A percentile compares a stretch with the other conserved stretches of the same genome.
phyloP scores from a whole-genome alignment of 2,113 vertebrate genomes.

The Bos indicus region DNA sequence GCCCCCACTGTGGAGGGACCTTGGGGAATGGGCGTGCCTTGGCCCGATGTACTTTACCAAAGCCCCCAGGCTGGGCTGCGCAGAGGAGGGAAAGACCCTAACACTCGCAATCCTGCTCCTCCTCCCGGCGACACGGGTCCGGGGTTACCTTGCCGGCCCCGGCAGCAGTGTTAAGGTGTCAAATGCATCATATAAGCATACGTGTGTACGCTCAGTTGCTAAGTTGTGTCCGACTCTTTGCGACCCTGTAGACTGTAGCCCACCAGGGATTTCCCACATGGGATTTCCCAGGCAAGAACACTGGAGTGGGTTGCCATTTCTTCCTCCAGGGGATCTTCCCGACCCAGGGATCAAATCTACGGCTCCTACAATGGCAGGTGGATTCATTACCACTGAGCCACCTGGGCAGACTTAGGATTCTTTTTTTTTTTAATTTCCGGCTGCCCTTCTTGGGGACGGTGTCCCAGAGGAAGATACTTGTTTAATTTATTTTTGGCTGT shows the following conservation, averaged over 20 bases:
- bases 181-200: not conserved
- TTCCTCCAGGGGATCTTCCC: not conserved
- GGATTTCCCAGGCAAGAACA: not conserved
- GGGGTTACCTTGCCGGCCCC: not conserved
- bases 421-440: not conserved
- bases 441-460: not conserved
- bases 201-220: not conserved
- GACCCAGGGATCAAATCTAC: not conserved
- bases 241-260: not conserved
- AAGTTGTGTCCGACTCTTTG: not conserved
- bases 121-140: accelerated
- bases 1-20: not conserved
- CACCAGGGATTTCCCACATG: not conserved
- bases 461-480: not conserved
- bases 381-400: not conserved
- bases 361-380: not conserved
- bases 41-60: not conserved
- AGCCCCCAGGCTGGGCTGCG: not conserved
- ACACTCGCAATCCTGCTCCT: not conserved
- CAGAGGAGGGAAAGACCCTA: not conserved
- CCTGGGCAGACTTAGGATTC: not conserved
- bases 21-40: accelerated
- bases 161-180: not conserved
- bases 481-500: not conserved
- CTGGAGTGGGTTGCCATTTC: not conserved